These are phyloP conservation scores for Tineola bisselliella DNA, from an alignment of 2,888 invertebrate genomes.

Conservation along the genomic window DNA sequence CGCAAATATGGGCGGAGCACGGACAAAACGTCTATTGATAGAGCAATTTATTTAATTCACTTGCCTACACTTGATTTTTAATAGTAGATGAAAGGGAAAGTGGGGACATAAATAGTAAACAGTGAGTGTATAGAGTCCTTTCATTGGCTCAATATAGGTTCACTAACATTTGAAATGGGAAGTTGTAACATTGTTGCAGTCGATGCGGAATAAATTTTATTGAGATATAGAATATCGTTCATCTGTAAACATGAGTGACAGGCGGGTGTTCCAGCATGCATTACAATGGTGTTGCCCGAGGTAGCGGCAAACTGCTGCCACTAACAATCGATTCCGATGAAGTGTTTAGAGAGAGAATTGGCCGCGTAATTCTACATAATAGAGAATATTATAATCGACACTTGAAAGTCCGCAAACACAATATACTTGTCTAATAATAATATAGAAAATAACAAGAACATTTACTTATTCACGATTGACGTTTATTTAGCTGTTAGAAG, in stretches of 20 bases:
- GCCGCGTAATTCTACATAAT: constrained; percentile 32
- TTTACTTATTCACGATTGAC: constrained; percentile 5
- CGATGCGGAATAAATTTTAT: background rate
- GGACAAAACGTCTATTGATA: constrained; percentile 25
- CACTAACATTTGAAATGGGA: background rate
- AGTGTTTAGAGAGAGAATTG: constrained; percentile 37
- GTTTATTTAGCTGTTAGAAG: background rate
- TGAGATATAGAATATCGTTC: background rate
- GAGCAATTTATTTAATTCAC: constrained; percentile 42
- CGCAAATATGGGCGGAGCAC: constrained; percentile 21
- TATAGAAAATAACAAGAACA: constrained; percentile 11
- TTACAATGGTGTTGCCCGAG: constrained; percentile 23
- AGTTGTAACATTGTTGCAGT: too few species aligned
- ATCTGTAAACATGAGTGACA: constrained; percentile 37
- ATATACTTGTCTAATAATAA: constrained; percentile 10
- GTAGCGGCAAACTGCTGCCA: constrained; percentile 25
- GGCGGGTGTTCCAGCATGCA: constrained; percentile 17
- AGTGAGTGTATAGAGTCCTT: background rate
- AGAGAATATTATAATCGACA: constrained; percentile 33
- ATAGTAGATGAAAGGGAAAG: constrained; percentile 9
- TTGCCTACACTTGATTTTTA: constrained; percentile 16
- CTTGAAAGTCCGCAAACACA: constrained; percentile 16
- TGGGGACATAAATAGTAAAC: background rate
- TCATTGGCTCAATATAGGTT: too few species aligned
- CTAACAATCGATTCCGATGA: constrained; percentile 31